Base-by-base conservation (phyloP, 2,113 vertebrate species). In the Percina caprodes region DNA sequence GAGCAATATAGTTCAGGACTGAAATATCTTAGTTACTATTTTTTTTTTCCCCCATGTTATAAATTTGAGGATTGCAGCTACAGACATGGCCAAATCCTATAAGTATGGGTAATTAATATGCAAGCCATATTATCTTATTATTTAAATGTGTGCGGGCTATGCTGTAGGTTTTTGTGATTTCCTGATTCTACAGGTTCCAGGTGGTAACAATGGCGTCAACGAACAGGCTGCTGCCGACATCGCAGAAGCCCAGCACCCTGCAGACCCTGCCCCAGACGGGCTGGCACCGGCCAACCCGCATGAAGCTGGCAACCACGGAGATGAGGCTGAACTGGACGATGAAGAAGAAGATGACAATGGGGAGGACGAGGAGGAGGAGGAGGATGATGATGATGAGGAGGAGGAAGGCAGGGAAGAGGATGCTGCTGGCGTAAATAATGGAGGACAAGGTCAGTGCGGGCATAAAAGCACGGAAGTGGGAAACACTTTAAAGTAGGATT, bases 361-460 rank as follows among this genome's bases (percentile, higher is more conserved):
- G 0, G 97, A 97, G 21, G 97, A 98, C 0, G 97, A 97, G 6
- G 97, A 99, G 3, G 97, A 98, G 56, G 97, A 98, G 2, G 97
- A 96, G 0, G 97, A 99, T 2, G 97, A 98, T 51, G 97, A 98
- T 2, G 97, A 95, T 0, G 96, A 96, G 0, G 74, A 82, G 12
- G 98, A 98, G 4, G 97, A 98, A 16, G 97, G 93, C 1, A 96
- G 95, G 9, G 96, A 95, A n/a, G 97, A 98, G 80, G 98, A 98
- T 66, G 97, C 93, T 11, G 98, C 93, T 3, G 97, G 98, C 61
- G 96, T 91, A 81, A 98, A 98, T 87, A 97, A 98, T 72, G 97
- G 96, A 82, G 97, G 95, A 74, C 97, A 97, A 94, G 98, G 97
- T 99, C 33, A 35, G 63, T 52, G 4, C 12, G 10, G 24, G 19